phyloP scores from a whole-genome alignment of 2,888 invertebrate genomes.

The Bellardia bayeri region DNA sequence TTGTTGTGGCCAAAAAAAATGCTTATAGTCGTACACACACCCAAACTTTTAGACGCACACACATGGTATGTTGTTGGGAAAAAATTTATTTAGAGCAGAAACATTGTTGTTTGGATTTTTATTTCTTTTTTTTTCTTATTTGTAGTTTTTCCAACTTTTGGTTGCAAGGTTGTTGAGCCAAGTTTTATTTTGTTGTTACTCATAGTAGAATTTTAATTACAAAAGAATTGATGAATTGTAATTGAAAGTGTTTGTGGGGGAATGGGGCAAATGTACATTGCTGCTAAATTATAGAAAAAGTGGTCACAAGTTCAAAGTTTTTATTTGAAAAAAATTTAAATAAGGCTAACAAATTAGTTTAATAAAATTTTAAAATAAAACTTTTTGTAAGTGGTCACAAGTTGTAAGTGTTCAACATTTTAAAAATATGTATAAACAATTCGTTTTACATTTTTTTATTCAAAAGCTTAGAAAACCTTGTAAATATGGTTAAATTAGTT shows the following conservation, averaged over 20 bases:
- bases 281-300: conserved; percentile 16
- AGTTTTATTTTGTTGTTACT: conserved; percentile 41
- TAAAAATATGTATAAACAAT: too few species aligned
- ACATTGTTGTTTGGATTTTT: conserved; percentile 20
- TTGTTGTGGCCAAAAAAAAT: conserved; percentile 51
- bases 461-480: too few species aligned
- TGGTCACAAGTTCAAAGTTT: conserved; percentile 56
- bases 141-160: conserved; percentile 40
- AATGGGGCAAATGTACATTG: background rate
- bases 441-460: too few species aligned
- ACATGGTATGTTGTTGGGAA: background rate
- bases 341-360: too few species aligned
- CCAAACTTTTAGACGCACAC: background rate
- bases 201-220: conserved; percentile 62
- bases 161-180: conserved; percentile 54
- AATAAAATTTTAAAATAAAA: too few species aligned
- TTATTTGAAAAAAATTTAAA: too few species aligned
- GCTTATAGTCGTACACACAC: background rate
- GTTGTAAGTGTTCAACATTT: too few species aligned
- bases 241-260: background rate
- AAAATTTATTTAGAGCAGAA: conserved; percentile 69
- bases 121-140: background rate
- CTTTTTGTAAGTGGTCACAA: background rate
- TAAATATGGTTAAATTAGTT: too few species aligned
- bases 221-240: conserved; percentile 61